phyloP scores from a whole-genome alignment of 1,140 invertebrate genomes.

The Drosophila orena region DNA sequence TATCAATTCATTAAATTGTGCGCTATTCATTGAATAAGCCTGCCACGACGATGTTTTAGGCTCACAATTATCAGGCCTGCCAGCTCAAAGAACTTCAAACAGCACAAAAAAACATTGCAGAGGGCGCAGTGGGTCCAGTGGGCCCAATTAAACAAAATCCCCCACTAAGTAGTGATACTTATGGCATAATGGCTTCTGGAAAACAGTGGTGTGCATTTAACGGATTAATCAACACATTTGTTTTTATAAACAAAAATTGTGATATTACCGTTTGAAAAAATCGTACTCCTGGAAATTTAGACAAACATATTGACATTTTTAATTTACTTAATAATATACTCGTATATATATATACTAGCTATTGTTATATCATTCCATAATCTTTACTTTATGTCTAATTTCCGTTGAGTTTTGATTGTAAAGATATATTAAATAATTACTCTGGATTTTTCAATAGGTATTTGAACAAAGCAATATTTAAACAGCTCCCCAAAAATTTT shows the following conservation, averaged over 20 bases:
- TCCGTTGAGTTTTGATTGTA: too few relatives aligned
- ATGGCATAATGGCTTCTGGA: constrained; percentile 66
- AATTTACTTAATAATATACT: too few relatives aligned
- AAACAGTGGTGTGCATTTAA: constrained; percentile 40
- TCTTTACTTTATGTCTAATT: too few relatives aligned
- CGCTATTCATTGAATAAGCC: constrained; percentile 67
- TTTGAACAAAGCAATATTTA: neutral
- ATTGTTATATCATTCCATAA: too few relatives aligned
- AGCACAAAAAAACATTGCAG: neutral
- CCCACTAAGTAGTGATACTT: constrained; percentile 73
- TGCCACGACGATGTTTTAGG: constrained; percentile 34
- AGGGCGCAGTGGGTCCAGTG: neutral
- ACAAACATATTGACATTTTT: neutral
- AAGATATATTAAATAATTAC: too few relatives aligned
- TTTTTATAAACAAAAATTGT: neutral
- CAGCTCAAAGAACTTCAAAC: constrained; percentile 11
- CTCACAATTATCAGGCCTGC: constrained; percentile 45
- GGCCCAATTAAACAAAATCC: constrained; percentile 72
- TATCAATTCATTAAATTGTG: constrained; percentile 77
- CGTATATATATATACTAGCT: too few relatives aligned
- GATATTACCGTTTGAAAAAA: neutral
- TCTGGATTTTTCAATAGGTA: neutral
- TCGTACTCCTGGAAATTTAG: neutral
- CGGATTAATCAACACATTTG: constrained; percentile 5
- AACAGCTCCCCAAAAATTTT: too few relatives aligned